A percentile compares a stretch with the other conserved stretches of the same genome.
Evolutionary conservation across 37 sponge, comb jelly and placozoan species (phyloP).

Genomic region (Beroe ovata): DNA sequence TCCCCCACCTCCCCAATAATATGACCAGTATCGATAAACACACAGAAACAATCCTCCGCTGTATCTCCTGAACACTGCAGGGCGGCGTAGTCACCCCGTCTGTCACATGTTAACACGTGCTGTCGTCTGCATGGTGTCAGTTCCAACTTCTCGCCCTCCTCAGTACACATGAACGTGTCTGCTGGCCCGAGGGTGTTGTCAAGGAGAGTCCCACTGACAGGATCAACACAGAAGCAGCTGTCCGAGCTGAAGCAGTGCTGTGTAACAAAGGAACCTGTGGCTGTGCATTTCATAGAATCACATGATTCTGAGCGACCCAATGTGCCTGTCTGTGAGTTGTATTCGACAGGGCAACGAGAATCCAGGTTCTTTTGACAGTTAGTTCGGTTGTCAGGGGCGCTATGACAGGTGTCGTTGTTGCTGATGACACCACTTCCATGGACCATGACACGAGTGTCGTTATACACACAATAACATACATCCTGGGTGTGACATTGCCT

Average conservation of each 20-base stretch:
- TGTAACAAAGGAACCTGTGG: not conserved
- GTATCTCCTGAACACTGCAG: slow-evolving; percentile 2
- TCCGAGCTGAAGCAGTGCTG: slow-evolving; percentile 8
- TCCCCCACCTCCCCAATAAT: not conserved
- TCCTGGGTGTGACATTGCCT: slow-evolving; percentile 8
- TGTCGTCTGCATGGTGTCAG: slow-evolving; percentile 45
- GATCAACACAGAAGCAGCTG: slow-evolving; percentile 15
- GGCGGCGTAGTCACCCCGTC: not conserved
- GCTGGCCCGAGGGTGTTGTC: not conserved
- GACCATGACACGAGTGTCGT: not conserved
- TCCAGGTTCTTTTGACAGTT: slow-evolving; percentile 4
- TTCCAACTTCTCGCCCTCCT: slow-evolving; percentile 30
- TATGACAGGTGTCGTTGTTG: not conserved
- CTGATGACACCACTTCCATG: not conserved
- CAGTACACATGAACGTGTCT: not conserved
- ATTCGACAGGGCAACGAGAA: not conserved
- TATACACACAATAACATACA: slow-evolving; percentile 45
- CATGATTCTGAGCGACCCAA: not conserved
- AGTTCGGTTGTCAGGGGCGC: not conserved
- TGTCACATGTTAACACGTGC: not conserved
- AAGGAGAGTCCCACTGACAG: not conserved
- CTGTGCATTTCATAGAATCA: slow-evolving; percentile 6
- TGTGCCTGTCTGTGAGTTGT: not conserved
- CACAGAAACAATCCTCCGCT: slow-evolving; percentile 20
- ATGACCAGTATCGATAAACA: slow-evolving; percentile 11